Conservation (phyloP, 2,888 invertebrate species). For the Melipona beecheii region DNA sequence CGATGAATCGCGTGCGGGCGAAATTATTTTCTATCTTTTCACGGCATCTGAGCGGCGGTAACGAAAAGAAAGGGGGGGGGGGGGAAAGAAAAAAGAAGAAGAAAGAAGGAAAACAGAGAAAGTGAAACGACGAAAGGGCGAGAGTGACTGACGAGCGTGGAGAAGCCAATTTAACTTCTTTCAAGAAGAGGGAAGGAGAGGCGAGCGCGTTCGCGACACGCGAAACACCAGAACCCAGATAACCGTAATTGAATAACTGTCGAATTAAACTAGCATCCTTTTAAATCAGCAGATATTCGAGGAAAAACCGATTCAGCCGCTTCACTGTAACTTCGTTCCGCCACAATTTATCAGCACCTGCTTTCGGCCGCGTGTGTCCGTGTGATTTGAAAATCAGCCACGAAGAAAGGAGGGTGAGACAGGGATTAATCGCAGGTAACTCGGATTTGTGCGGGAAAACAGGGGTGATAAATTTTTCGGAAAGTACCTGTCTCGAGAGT, state of each 20-base stretch:
- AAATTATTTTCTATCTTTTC: slow-evolving; percentile 66
- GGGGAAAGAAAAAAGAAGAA: too few relatives aligned
- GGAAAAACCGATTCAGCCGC: slow-evolving; percentile 50
- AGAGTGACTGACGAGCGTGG: slow-evolving; percentile 69
- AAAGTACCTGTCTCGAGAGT: slow-evolving; percentile 52
- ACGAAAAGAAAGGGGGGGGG: background rate
- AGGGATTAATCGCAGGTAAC: slow-evolving; percentile 6
- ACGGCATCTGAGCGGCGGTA: slow-evolving; percentile 41
- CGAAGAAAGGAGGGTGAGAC: slow-evolving; percentile 1
- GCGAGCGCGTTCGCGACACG: slow-evolving; percentile 40
- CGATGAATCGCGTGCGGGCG: slow-evolving; percentile 22
- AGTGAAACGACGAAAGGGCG: slow-evolving; percentile 62
- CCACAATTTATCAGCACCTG: slow-evolving; percentile 50
- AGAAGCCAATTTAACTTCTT: slow-evolving; percentile 74
- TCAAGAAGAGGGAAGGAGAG: slow-evolving; percentile 53
- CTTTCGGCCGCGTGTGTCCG: background rate
- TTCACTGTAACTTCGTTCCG: slow-evolving; percentile 41
- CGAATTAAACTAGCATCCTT: slow-evolving; percentile 67
- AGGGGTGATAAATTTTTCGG: slow-evolving; percentile 56
- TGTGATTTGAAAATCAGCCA: background rate
- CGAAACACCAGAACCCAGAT: slow-evolving; percentile 62
- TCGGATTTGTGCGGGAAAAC: background rate
- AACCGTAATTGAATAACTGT: slow-evolving; percentile 72
- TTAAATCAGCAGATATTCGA: slow-evolving; percentile 64
- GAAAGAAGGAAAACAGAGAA: slow-evolving; percentile 20